Base-by-base conservation (phyloP, 2,797 vertebrate genomes). In the Microctenopoma steveboyesi region DNA sequence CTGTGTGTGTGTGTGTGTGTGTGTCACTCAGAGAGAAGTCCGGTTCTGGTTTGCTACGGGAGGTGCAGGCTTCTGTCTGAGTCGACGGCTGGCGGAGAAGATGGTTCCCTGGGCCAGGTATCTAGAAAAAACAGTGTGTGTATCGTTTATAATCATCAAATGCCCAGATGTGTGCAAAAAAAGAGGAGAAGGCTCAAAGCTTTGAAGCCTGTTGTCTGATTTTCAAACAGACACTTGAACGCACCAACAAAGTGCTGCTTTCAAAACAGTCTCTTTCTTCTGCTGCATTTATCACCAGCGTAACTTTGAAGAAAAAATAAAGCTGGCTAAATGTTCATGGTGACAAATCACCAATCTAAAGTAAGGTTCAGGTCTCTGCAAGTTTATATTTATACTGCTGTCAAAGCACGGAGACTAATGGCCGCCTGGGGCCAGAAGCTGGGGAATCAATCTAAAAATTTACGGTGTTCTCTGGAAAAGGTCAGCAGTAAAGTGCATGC, bases 21-120 rank as follows among this genome's bases (percentile, higher is more conserved):
- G 3, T 69, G 54, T 74, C 40, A 0, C 0, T 60, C 84, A 98
- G 97, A 96, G 91, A 69, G 91, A 95, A 0, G 95, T 98, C 37
- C 88, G 1, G 50, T 98, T 98, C 93, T 98, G 97, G 97, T 98
- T 98, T 10, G 97, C 96, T 18, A 98, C 97, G 0, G 97, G 96
- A 67, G 96, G 96, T 3, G 96, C 96, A 0, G 97, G 97, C 2
- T 98, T 98, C 91, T 98, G 97, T 85, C 92, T 98, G 82, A 98
- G 93, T 83, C 94, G 77, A 27, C 87, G 64, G 22, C 90, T 98
- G 92, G 96, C 95, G 1, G 86, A 92, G 68, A 97, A 95, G 91
- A 98, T 98, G 96, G 78, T 88, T 60, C 97, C 96, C 0, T 98
- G 96, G 97, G 97, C 96, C 63, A 96, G 97, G 97, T 97, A 87